Evolutionary conservation across 2,797 vertebrate genomes (phyloP).

Genomic region (Meda fulgida): DNA sequence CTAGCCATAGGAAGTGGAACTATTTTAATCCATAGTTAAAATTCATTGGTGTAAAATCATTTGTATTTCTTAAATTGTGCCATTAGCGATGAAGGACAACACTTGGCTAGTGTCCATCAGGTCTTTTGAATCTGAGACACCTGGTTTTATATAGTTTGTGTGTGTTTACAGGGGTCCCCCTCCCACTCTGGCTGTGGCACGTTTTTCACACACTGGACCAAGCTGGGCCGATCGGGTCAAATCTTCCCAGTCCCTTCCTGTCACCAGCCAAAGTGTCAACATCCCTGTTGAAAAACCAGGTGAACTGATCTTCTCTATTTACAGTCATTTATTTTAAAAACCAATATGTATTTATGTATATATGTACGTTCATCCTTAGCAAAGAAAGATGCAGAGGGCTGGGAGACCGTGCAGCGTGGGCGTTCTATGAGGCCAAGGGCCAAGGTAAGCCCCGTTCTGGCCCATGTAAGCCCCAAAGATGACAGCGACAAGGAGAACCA

Average conservation of each 20-base stretch:
- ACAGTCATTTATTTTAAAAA: neutral
- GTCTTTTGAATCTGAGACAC: neutral
- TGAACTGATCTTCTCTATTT: slow-evolving; percentile 53
- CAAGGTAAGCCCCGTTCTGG: slow-evolving; percentile 79
- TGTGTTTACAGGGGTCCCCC: slow-evolving; percentile 80
- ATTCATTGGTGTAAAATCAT: neutral
- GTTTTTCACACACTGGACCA: slow-evolving; percentile 86
- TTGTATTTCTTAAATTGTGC: neutral
- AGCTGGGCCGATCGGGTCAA: slow-evolving; percentile 98
- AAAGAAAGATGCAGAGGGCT: slow-evolving; percentile 92
- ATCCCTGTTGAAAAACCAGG: slow-evolving; percentile 78
- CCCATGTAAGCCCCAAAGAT: slow-evolving; percentile 75
- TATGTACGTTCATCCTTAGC: slow-evolving; percentile 70
- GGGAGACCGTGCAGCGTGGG: slow-evolving; percentile 98
- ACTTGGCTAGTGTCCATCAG: neutral
- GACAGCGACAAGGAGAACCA: slow-evolving; percentile 82
- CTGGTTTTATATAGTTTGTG: slow-evolving; percentile 39
- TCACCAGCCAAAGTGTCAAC: slow-evolving; percentile 65
- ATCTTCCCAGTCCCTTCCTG: slow-evolving; percentile 81
- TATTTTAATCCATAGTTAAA: neutral
- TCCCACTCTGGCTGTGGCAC: slow-evolving; percentile 79
- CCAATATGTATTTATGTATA: neutral
- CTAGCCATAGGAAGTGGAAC: neutral
- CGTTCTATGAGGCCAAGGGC: slow-evolving; percentile 88
- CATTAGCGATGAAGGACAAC: neutral